Conservation (phyloP, 2,797 vertebrate genomes). For the Hephaestus fuliginosus region DNA sequence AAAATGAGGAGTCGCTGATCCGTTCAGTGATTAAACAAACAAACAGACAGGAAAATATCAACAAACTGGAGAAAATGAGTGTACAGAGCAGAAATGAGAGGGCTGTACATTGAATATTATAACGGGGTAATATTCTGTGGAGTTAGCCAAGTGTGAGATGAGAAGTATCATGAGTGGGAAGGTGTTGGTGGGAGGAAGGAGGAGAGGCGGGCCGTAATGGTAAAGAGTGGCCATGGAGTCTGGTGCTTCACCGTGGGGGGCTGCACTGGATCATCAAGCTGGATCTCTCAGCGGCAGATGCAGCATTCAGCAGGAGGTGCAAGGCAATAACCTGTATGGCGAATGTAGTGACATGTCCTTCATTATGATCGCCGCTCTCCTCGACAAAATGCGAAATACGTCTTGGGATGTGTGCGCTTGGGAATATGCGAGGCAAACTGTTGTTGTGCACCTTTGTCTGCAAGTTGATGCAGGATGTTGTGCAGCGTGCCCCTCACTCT, state of each 20-base stretch:
- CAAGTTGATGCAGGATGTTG: slow-evolving; percentile 32
- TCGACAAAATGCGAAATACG: slow-evolving; percentile 26
- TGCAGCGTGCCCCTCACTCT: slow-evolving; percentile 21
- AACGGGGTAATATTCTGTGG: slow-evolving; percentile 57
- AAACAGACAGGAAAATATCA: slow-evolving; percentile 65
- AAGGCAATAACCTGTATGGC: slow-evolving; percentile 17
- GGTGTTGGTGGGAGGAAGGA: slow-evolving; percentile 38
- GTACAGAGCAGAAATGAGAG: slow-evolving; percentile 56
- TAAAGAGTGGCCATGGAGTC: slow-evolving; percentile 42
- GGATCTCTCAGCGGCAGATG: slow-evolving; percentile 43
- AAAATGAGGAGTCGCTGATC: slow-evolving; percentile 69
- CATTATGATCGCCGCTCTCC: background rate
- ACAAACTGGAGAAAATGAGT: slow-evolving; percentile 71
- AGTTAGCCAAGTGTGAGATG: slow-evolving; percentile 70
- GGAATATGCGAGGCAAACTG: background rate
- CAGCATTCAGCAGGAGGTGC: slow-evolving; percentile 24
- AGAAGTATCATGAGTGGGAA: slow-evolving; percentile 57
- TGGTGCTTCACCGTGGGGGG: slow-evolving; percentile 49
- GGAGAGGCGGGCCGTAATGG: slow-evolving; percentile 40
- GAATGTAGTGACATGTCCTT: slow-evolving; percentile 11
- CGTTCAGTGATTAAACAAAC: slow-evolving; percentile 72
- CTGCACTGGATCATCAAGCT: slow-evolving; percentile 37
- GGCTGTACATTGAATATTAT: slow-evolving; percentile 56
- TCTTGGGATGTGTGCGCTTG: background rate
- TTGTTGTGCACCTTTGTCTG: slow-evolving; percentile 21